phyloP scores from a whole-genome alignment of 1,140 invertebrate species.

The Diabrotica virgifera region DNA sequence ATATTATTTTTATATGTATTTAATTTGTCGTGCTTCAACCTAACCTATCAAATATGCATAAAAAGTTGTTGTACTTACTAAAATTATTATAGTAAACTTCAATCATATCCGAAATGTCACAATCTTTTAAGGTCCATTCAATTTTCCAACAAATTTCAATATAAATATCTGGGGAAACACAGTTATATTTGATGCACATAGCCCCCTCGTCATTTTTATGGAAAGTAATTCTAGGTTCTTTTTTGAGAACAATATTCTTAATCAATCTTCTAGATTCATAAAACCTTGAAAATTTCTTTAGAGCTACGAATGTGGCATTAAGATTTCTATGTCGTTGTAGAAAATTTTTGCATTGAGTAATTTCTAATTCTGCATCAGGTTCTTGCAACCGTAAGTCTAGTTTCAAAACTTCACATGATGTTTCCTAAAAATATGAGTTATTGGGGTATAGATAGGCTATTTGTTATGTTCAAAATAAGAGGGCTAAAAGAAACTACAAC shows the following conservation, averaged over 20 bases:
- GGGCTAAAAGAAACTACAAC: too few species aligned
- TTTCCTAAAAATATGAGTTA: constrained; percentile 12
- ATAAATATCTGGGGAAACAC: neutral
- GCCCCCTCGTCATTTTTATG: constrained; percentile 1
- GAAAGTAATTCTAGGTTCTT: constrained; percentile 3
- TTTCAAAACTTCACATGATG: constrained; percentile 20
- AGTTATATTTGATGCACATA: constrained; percentile 12
- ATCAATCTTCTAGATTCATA: constrained; percentile 22
- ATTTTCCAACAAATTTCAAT: constrained; percentile 19
- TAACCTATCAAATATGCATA: too few species aligned
- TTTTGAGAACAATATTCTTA: constrained; percentile 13
- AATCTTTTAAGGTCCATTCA: constrained; percentile 13
- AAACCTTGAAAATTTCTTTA: constrained; percentile 16
- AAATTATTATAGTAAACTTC: constrained; percentile 22
- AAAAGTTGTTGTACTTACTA: constrained; percentile 9
- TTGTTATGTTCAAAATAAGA: too few species aligned
- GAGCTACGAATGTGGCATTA: constrained; percentile 13
- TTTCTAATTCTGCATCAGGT: constrained; percentile 4
- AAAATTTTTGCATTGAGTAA: constrained; percentile 18
- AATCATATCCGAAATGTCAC: constrained; percentile 17
- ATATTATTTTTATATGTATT: too few species aligned
- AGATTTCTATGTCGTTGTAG: constrained; percentile 20
- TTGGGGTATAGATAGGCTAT: too few species aligned
- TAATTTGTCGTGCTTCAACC: too few species aligned
- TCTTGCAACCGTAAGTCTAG: constrained; percentile 14